Evolutionary conservation across 1,140 invertebrate species (phyloP).

Genomic region (roundworm (Caenorhabditis elegans)): DNA sequence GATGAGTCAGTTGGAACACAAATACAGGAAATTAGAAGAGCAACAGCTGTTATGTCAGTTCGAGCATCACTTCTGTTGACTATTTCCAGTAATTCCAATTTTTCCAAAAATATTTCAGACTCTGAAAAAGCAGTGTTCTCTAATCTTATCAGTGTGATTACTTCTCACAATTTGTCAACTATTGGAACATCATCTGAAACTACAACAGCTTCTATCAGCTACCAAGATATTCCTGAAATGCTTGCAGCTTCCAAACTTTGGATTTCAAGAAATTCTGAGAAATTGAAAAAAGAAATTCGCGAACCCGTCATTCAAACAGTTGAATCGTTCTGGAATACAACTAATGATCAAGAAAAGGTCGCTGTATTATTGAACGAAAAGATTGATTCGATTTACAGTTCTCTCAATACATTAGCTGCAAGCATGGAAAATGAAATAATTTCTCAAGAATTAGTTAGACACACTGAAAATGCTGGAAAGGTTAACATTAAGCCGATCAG

Average conservation of each 20-base stretch:
- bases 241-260: not conserved
- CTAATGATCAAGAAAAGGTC: not conserved
- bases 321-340: not conserved
- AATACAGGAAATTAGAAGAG: not conserved
- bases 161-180: not conserved
- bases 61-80: not conserved
- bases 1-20: not conserved
- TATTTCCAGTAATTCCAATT: not conserved
- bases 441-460: not conserved
- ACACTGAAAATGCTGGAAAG: not conserved
- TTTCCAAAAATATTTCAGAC: not conserved
- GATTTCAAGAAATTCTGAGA: not conserved
- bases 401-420: not conserved
- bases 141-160: not conserved
- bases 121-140: not conserved
- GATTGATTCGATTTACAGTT: not conserved
- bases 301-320: not conserved
- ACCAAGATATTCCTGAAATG: not conserved
- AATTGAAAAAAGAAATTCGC: not conserved
- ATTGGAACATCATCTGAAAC: not conserved
- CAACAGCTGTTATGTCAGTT: not conserved
- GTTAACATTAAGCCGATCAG: not conserved
- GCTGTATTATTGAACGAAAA: conserved; percentile 4
- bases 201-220: not conserved
- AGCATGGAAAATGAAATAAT: not conserved